phyloP scores from a whole-genome alignment of 1,140 invertebrate genomes.

The Lerema accius region DNA sequence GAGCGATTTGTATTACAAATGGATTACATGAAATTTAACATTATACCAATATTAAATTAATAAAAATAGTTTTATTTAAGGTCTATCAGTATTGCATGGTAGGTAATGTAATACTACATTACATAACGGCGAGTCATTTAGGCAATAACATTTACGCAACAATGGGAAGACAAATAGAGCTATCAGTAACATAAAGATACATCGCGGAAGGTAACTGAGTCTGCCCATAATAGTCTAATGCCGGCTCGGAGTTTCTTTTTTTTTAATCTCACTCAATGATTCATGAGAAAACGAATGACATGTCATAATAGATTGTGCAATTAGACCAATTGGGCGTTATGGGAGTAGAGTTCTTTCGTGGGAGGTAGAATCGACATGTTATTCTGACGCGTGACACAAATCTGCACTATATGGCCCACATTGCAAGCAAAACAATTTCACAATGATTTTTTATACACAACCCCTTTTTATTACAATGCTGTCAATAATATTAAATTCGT shows the following conservation, averaged over 20 bases:
- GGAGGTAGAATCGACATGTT: constrained; percentile 8
- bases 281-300: not conserved
- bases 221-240: not conserved
- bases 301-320: constrained; percentile 20
- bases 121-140: not conserved
- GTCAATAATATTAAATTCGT: too few species aligned
- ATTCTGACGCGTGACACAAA: constrained; percentile 4
- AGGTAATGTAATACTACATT: not conserved
- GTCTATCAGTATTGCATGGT: too few species aligned
- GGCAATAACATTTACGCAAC: not conserved
- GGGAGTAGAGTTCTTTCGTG: constrained; percentile 13
- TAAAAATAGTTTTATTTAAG: too few species aligned
- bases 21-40: too few species aligned
- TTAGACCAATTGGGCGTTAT: constrained; percentile 12
- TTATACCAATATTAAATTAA: too few species aligned
- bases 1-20: too few species aligned
- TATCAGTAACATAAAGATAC: not conserved
- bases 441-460: constrained; percentile 1
- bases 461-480: too few species aligned
- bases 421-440: not conserved
- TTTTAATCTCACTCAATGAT: not conserved
- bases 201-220: not conserved
- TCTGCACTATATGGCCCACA: not conserved
- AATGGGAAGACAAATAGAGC: not conserved
- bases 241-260: not conserved